phyloP scores from a whole-genome alignment of 2,888 invertebrate species.

The Rambutsinella grinnellia region DNA sequence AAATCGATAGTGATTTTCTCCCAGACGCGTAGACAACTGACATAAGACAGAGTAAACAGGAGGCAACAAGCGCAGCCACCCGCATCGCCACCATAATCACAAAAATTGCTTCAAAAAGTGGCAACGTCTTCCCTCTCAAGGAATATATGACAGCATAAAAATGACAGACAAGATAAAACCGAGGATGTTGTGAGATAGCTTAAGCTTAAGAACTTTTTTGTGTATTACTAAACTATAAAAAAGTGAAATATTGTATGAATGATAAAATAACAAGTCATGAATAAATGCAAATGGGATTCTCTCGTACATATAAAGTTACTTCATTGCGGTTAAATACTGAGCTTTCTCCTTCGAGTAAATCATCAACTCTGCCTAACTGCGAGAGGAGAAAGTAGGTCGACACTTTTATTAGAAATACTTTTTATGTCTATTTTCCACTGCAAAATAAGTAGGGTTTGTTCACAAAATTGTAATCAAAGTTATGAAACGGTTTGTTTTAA shows the following conservation, averaged over 20 bases:
- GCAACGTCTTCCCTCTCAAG: background rate
- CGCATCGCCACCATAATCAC: background rate
- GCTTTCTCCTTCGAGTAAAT: background rate
- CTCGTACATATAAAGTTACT: background rate
- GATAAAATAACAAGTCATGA: background rate
- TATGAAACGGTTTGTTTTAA: background rate
- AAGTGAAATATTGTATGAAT: background rate
- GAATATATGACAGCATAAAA: constrained; percentile 1
- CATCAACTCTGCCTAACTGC: background rate
- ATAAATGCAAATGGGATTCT: background rate
- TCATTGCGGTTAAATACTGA: background rate
- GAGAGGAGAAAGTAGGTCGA: background rate
- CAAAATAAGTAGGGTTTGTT: background rate
- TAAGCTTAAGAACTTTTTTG: background rate
- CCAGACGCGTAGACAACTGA: background rate
- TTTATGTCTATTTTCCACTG: background rate
- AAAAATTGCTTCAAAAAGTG: constrained; percentile 7
- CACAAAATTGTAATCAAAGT: background rate
- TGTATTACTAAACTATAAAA: background rate
- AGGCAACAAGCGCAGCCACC: background rate
- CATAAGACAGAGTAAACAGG: background rate
- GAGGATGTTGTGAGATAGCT: background rate
- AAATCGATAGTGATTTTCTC: constrained; percentile 37
- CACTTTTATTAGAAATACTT: background rate
- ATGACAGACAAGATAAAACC: background rate